A percentile compares a stretch with the other conserved stretches of the same genome.
These are phyloP conservation scores for Agrochola lota DNA, from an alignment of 2,888 invertebrate species.

Conservation along the genomic window DNA sequence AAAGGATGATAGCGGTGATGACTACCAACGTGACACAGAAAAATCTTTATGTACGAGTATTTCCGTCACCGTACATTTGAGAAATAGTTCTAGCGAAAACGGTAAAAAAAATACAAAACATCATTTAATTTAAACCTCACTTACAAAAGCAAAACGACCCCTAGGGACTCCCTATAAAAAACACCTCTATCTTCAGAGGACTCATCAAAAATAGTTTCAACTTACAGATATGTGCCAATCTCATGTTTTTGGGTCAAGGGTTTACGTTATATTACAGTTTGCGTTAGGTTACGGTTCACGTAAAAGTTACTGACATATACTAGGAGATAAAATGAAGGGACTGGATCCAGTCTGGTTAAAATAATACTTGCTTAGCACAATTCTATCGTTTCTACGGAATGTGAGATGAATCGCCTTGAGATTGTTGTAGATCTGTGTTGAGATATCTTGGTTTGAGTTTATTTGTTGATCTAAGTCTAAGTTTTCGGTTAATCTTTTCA, in stretches of 20 bases:
- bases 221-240: conserved; percentile 28
- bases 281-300: conserved; percentile 35
- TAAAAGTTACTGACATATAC: conserved; percentile 15
- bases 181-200: conserved; percentile 6
- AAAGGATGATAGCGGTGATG: too few species aligned
- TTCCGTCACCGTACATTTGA: too few species aligned
- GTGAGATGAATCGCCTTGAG: conserved; percentile 8
- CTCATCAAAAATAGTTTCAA: conserved; percentile 46
- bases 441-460: background rate
- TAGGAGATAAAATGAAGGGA: conserved; percentile 29
- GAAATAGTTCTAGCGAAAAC: too few species aligned
- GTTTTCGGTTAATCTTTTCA: background rate
- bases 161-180: conserved; percentile 18
- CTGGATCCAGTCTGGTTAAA: conserved; percentile 41
- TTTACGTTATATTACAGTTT: conserved; percentile 23
- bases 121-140: background rate
- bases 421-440: conserved; percentile 13
- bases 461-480: background rate
- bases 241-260: conserved; percentile 48
- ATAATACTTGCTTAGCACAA: conserved; percentile 30
- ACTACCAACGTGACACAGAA: too few species aligned
- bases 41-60: too few species aligned
- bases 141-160: background rate
- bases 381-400: conserved; percentile 18
- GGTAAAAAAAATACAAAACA: background rate